Conservation (phyloP, 2,888 invertebrate genomes). For the Crossocerus cetratus region DNA sequence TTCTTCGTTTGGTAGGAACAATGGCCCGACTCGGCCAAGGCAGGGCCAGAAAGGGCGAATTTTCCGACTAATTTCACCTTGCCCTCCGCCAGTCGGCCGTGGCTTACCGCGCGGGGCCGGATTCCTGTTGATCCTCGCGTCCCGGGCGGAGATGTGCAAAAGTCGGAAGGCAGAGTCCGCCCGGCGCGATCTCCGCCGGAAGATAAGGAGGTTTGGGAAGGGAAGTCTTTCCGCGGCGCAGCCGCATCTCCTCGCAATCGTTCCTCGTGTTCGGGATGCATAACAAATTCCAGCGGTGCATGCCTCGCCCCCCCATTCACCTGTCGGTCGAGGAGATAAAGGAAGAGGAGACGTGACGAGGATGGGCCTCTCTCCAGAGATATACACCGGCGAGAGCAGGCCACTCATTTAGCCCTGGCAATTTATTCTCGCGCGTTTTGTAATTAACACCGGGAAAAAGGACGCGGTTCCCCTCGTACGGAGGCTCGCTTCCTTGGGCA, state of each 20-base stretch:
- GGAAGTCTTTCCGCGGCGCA: neutral
- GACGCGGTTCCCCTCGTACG: neutral
- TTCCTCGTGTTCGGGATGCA: slow-evolving; percentile 45
- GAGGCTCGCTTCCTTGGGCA: neutral
- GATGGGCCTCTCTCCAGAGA: slow-evolving; percentile 14
- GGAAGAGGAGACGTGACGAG: slow-evolving; percentile 47
- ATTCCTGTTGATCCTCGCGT: neutral
- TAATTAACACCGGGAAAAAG: slow-evolving; percentile 72
- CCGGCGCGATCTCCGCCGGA: neutral
- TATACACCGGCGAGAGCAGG: slow-evolving; percentile 25
- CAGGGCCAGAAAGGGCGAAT: slow-evolving; percentile 58
- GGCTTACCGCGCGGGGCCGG: too few species aligned
- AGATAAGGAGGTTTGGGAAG: neutral
- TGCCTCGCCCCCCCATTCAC: slow-evolving; percentile 53
- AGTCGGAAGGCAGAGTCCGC: neutral
- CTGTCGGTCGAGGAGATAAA: slow-evolving; percentile 39
- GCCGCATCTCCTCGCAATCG: neutral
- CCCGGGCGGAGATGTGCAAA: neutral
- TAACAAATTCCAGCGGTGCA: slow-evolving; percentile 53
- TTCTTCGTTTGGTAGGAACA: slow-evolving; percentile 61
- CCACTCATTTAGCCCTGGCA: slow-evolving; percentile 68
- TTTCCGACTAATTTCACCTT: slow-evolving; percentile 72
- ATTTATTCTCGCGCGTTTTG: slow-evolving; percentile 72
- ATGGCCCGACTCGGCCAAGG: slow-evolving; percentile 25
- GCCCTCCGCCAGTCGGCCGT: neutral